Conservation (phyloP, 2,113 vertebrate genomes). For the Dinomys branickii region DNA sequence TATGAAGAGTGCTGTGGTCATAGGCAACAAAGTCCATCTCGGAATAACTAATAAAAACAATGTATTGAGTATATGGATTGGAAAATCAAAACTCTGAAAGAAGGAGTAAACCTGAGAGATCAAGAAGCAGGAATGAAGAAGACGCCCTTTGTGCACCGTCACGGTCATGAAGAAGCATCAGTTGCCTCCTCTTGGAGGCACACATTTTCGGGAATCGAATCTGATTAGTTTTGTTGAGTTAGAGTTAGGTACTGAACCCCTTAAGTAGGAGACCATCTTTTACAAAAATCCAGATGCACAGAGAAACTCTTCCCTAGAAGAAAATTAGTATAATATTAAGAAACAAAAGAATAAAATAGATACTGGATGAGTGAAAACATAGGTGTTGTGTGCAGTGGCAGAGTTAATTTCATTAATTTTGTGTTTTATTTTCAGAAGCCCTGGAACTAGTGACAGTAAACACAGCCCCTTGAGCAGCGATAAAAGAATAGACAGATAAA, state of each 20-base stretch:
- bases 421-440: not conserved
- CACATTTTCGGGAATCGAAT: not conserved
- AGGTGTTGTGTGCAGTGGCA: not conserved
- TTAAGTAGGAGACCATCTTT: not conserved
- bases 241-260: not conserved
- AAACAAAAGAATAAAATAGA: not conserved
- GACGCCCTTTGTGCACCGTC: not conserved
- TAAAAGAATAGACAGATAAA: constrained; percentile 68
- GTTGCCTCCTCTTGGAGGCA: not conserved
- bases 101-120: not conserved
- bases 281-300: not conserved
- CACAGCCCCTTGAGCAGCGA: constrained; percentile 57
- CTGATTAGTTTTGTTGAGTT: not conserved
- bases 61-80: not conserved
- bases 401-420: not conserved
- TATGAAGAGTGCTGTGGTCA: not conserved
- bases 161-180: not conserved
- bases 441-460: constrained; percentile 4
- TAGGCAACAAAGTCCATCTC: not conserved
- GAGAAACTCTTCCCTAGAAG: not conserved
- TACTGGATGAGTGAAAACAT: not conserved
- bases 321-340: not conserved
- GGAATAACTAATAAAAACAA: not conserved
- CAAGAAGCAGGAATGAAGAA: not conserved
- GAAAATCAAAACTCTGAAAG: not conserved